Evolutionary conservation across 2,888 invertebrate genomes (phyloP).

Genomic region (Leucania comma): DNA sequence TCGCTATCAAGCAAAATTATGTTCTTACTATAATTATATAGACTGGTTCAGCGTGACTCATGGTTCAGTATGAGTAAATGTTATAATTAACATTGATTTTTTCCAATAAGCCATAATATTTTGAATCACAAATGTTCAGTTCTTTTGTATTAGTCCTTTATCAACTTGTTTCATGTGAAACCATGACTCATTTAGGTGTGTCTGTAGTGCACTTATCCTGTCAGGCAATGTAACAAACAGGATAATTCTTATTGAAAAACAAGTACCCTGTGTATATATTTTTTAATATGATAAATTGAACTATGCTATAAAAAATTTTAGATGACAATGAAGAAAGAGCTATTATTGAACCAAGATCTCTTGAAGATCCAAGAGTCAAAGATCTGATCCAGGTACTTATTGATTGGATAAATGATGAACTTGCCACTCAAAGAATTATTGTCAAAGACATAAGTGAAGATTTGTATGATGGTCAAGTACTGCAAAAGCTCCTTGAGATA

Average conservation of each 20-base stretch:
- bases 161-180: neutral
- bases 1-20: neutral
- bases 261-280: neutral
- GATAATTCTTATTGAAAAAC: conserved; percentile 28
- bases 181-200: conserved; percentile 47
- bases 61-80: conserved; percentile 8
- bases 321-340: conserved; percentile 99
- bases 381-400: conserved; percentile 96
- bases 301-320: conserved; percentile 73
- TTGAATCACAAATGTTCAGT: neutral
- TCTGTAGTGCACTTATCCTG: conserved; percentile 33
- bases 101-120: neutral
- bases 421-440: conserved; percentile 98
- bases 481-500: conserved; percentile 95
- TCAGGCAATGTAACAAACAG: conserved; percentile 45
- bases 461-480: conserved; percentile 98
- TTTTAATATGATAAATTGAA: neutral
- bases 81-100: conserved; percentile 10
- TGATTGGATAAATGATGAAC: conserved; percentile 99
- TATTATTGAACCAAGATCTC: conserved; percentile 97
- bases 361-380: conserved; percentile 96
- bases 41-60: conserved; percentile 24
- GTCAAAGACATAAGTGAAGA: conserved; percentile 99
- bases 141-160: neutral
- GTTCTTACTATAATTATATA: conserved; percentile 9